Conservation (phyloP, 1,140 invertebrate genomes). For the Chlorops oryzae region DNA sequence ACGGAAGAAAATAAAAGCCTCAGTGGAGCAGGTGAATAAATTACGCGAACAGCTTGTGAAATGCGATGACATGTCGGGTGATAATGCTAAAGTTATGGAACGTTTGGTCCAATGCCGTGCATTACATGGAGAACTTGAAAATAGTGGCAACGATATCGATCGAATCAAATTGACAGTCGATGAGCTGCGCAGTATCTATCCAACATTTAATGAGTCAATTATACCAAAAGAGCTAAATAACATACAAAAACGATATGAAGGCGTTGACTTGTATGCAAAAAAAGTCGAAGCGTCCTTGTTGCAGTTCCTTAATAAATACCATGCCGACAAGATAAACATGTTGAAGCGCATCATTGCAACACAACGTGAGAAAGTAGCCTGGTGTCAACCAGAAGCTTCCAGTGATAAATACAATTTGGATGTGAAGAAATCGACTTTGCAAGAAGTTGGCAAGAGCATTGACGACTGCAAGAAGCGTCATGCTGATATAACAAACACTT, state of each 20-base stretch:
- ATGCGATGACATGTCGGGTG: constrained; percentile 85
- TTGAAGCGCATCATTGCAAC: constrained; percentile 71
- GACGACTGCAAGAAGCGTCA: constrained; percentile 61
- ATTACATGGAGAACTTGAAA: constrained; percentile 63
- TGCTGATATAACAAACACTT: constrained; percentile 60
- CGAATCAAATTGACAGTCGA: constrained; percentile 63
- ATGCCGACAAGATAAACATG: constrained; percentile 75
- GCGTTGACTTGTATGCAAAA: constrained; percentile 63
- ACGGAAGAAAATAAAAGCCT: constrained; percentile 62
- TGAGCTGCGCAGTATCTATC: constrained; percentile 69
- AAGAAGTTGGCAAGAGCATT: constrained; percentile 68
- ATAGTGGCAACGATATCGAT: constrained; percentile 60
- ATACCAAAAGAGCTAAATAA: constrained; percentile 73
- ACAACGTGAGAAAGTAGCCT: constrained; percentile 82
- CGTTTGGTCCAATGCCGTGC: constrained; percentile 67
- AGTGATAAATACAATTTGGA: constrained; percentile 90
- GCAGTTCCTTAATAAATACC: constrained; percentile 79
- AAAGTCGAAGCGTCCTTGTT: constrained; percentile 77
- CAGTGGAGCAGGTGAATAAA: constrained; percentile 63
- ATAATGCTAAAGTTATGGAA: constrained; percentile 74
- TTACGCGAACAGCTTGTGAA: constrained; percentile 80
- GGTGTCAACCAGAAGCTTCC: constrained; percentile 81
- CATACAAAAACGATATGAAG: constrained; percentile 70
- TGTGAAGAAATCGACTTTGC: constrained; percentile 77
- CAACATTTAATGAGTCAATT: constrained; percentile 67